Conservation (phyloP, 2,113 vertebrate genomes). For the Paracanthobrama guichenoti region DNA sequence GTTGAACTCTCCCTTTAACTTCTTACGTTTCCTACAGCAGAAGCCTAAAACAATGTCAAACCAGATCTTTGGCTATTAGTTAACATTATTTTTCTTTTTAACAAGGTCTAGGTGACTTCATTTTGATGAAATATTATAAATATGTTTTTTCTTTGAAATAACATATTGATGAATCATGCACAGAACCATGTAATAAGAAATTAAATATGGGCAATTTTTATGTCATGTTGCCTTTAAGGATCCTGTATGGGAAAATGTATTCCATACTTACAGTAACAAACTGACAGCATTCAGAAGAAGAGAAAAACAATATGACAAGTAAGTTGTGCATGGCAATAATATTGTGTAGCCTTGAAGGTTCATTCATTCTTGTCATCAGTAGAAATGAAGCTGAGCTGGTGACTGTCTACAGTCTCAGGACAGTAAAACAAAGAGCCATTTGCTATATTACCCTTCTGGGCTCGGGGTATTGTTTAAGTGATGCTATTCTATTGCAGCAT, state of each 20-base stretch:
- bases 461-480: background rate
- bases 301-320: constrained; percentile 9
- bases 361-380: background rate
- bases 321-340: constrained; percentile 16
- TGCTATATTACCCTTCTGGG: constrained; percentile 7
- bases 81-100: background rate
- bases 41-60: too few relatives aligned
- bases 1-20: too few relatives aligned
- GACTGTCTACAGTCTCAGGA: background rate
- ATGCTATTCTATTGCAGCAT: constrained; percentile 11
- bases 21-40: too few relatives aligned
- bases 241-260: background rate
- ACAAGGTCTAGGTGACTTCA: background rate
- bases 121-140: background rate
- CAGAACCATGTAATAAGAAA: background rate
- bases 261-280: constrained; percentile 19
- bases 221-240: constrained; percentile 14
- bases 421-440: constrained; percentile 4
- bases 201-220: background rate
- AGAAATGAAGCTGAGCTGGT: background rate
- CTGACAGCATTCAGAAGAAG: background rate
- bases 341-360: background rate
- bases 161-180: background rate
- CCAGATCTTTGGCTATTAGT: background rate
- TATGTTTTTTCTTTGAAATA: background rate